A percentile compares a stretch with the other conserved stretches of the same genome.
Conservation (phyloP, 2,888 invertebrate genomes). For the Boloria selene region DNA sequence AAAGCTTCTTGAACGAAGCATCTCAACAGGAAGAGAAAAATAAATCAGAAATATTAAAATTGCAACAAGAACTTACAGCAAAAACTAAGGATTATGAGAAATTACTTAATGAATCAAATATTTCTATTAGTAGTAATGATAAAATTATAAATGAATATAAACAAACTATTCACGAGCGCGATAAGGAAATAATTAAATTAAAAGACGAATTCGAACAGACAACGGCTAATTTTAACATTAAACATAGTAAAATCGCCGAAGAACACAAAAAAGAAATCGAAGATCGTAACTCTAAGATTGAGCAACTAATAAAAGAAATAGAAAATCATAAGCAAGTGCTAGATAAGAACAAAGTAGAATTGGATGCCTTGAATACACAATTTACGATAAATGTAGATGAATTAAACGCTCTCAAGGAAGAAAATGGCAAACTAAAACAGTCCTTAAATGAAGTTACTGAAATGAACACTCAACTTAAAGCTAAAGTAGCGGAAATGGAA, state of each 20-base stretch:
- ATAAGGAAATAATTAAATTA: constrained; percentile 79
- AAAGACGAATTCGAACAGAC: constrained; percentile 75
- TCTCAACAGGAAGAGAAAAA: constrained; percentile 71
- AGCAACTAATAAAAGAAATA: constrained; percentile 74
- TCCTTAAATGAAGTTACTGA: constrained; percentile 70
- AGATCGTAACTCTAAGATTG: constrained; percentile 76
- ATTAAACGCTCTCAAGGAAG: constrained; percentile 68
- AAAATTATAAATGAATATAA: constrained; percentile 74
- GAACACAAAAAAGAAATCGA: constrained; percentile 79
- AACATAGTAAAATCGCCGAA: constrained; percentile 76
- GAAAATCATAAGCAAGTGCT: constrained; percentile 71
- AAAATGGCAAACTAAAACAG: constrained; percentile 68
- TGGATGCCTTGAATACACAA: constrained; percentile 73
- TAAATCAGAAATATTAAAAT: constrained; percentile 66
- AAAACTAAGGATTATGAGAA: constrained; percentile 71
- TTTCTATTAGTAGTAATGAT: constrained; percentile 64
- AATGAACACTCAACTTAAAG: constrained; percentile 62
- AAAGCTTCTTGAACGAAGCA: constrained; percentile 67
- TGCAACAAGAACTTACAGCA: constrained; percentile 64
- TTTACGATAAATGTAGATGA: constrained; percentile 71
- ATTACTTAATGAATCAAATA: constrained; percentile 65
- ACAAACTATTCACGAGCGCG: constrained; percentile 78
- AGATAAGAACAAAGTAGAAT: constrained; percentile 74
- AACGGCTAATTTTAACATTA: constrained; percentile 75
- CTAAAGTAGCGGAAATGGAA: constrained; percentile 74